phyloP scores from a whole-genome alignment of 2,797 vertebrate genomes.

The Rhabdophis nuchalis region DNA sequence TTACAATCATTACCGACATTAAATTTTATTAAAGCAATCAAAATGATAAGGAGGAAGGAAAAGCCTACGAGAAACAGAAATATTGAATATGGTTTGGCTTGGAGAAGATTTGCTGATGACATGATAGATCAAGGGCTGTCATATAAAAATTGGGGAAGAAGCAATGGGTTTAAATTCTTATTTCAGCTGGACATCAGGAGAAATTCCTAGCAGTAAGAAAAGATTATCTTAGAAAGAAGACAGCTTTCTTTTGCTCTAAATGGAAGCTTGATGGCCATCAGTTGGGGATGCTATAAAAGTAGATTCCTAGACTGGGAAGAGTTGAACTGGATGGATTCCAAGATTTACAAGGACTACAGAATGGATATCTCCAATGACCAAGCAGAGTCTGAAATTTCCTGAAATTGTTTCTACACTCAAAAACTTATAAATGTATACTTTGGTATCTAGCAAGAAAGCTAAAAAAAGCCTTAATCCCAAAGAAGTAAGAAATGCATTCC shows the following conservation, averaged over 20 bases:
- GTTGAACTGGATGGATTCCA: not conserved
- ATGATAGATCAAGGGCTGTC: not conserved
- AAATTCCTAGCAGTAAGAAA: not conserved
- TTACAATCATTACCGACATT: not conserved
- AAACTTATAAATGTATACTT: not conserved
- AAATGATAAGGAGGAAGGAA: not conserved
- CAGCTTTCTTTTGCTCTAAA: not conserved
- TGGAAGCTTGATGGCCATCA: not conserved
- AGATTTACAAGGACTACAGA: not conserved
- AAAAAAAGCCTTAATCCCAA: not conserved
- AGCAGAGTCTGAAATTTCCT: not conserved
- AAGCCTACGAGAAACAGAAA: not conserved
- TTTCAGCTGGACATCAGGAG: not conserved
- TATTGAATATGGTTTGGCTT: not conserved
- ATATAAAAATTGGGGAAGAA: not conserved
- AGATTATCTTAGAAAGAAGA: not conserved
- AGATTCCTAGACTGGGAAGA: not conserved
- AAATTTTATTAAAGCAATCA: not conserved
- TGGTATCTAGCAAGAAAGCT: not conserved
- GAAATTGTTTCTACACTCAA: not conserved
- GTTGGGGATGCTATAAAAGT: not conserved
- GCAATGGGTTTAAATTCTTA: not conserved
- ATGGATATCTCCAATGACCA: not conserved
- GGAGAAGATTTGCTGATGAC: not conserved
- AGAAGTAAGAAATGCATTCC: not conserved